phyloP scores from a whole-genome alignment of 2,113 vertebrate species.

The Trogon surrucura region DNA sequence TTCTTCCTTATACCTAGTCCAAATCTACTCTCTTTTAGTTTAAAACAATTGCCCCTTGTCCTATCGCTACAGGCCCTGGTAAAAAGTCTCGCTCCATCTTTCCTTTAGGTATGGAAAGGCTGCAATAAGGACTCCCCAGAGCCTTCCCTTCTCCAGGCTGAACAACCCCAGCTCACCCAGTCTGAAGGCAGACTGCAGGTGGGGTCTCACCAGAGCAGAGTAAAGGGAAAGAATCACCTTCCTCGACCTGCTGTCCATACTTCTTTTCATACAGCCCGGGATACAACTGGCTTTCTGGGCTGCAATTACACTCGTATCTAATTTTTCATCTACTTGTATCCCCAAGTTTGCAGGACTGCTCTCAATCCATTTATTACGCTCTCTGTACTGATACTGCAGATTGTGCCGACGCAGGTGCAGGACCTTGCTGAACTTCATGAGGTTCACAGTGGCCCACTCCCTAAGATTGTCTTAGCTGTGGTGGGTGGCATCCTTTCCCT shows the following conservation, averaged over 20 bases:
- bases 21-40: background rate
- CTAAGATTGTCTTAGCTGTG: background rate
- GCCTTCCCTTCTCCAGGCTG: background rate
- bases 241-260: background rate
- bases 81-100: background rate
- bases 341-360: background rate
- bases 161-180: background rate
- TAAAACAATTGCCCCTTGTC: background rate
- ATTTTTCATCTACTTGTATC: background rate
- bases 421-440: background rate
- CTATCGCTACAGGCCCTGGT: background rate
- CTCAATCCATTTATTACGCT: background rate
- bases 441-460: background rate
- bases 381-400: background rate
- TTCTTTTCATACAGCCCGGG: background rate
- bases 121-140: background rate
- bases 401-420: accelerated
- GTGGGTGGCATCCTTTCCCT: background rate
- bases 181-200: background rate
- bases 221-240: background rate
- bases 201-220: background rate
- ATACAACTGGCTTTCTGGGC: background rate
- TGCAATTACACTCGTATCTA: background rate
- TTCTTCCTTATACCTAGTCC: background rate
- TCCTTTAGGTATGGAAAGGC: background rate